A percentile compares a stretch with the other conserved stretches of the same genome.
Evolutionary conservation across 2,888 invertebrate species (phyloP).

Genomic region (Tanytarsus gracilentus): DNA sequence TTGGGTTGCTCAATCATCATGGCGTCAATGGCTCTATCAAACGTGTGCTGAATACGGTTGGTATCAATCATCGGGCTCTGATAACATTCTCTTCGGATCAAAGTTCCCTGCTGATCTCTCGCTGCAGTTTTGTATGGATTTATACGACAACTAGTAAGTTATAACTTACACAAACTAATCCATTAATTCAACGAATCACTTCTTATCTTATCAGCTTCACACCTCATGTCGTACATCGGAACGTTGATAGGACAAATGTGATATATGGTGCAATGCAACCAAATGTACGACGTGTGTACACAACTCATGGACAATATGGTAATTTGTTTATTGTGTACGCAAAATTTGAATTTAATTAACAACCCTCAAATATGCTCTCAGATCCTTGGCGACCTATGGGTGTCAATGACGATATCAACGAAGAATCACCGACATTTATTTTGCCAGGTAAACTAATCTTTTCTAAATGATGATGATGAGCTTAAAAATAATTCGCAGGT

Average conservation of each 20-base stretch:
- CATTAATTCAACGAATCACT: neutral
- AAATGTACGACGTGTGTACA: conserved; percentile 45
- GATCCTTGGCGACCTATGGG: conserved; percentile 51
- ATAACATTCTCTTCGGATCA: conserved; percentile 46
- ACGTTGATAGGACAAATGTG: conserved; percentile 40
- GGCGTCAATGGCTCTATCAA: conserved; percentile 70
- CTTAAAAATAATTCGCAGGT: conserved; percentile 32
- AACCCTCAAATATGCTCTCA: too few relatives aligned
- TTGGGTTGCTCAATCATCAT: neutral
- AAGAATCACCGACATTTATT: conserved; percentile 33
- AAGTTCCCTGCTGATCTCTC: conserved; percentile 37
- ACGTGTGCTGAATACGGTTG: conserved; percentile 81
- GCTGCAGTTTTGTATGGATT: conserved; percentile 36
- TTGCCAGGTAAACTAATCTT: conserved; percentile 34
- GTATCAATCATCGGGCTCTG: conserved; percentile 62
- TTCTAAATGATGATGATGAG: neutral
- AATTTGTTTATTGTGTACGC: too few relatives aligned
- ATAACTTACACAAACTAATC: neutral
- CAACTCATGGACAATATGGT: conserved; percentile 48
- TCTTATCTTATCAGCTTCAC: conserved; percentile 17
- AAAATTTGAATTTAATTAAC: too few relatives aligned
- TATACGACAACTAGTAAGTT: conserved; percentile 33
- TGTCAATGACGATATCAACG: conserved; percentile 37
- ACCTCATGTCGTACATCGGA: neutral
- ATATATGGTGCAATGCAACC: conserved; percentile 45